Evolutionary conservation across 92 coral and sea anemone species (phyloP), one percentile per base, ranked within the genome.

Genomic region (Epizoanthus scotinus): DNA sequence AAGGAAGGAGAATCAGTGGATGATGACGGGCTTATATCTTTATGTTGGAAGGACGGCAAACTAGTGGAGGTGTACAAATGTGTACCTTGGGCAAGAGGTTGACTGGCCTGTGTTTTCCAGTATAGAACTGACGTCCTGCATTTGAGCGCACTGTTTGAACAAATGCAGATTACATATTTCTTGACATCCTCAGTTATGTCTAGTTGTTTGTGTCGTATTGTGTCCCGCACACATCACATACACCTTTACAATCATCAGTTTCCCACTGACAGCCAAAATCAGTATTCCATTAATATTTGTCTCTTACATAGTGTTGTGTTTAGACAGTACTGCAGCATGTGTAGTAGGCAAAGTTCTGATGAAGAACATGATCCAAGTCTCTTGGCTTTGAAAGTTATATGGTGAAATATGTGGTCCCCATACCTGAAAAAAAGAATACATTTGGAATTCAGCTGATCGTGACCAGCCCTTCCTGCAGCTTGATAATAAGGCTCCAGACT

Each of bases 401-500:
- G 67, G 61, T 81, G 85, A 27, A 38, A 81, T 10, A 66, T n/a
- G 5, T 68, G 78, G 26, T 81, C 85, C 28, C 50, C 71, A 67
- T 63, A 63, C 20, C 15, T 81, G n/a, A 67, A 81, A 56, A 10
- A 81, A 52, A 81, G 40, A 12, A 81, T 57, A 29, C 85, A 81
- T 19, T 81, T 50, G 28, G 77, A 81, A 0, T 24, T 8, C 4
- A 81, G 40, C 15, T 66, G 77, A 68, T 81, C 85, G 28, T 78
- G 85, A 0, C 84, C 85, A 54, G 77, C 85, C 25, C 85, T 73
- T 19, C 85, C 85, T 52, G 67, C 71, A 67, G 70, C 64, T 38
- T 81, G 85, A 36, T 81, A 81, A 57, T 81, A 81, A 17, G 70
- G 47, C 62, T 81, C 70, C 1, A 81, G 57, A 67, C 77, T 67